Percentiles rank a stretch among this genome's conserved stretches.
phyloP scores from a whole-genome alignment of 2,113 vertebrate species.

The Antechinus flavipes region DNA sequence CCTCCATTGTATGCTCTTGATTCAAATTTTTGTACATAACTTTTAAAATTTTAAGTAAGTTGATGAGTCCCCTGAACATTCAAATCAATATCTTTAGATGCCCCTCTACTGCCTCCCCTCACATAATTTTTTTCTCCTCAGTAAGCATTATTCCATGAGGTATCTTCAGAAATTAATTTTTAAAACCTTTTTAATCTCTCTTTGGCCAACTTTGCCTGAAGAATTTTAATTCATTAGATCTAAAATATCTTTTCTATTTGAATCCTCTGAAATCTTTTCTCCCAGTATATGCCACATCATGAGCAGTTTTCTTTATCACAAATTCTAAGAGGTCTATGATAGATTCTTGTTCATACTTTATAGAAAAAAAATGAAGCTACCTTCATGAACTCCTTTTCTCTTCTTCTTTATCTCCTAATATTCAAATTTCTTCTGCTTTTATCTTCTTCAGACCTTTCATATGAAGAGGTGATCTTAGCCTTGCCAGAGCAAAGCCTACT shows the following conservation, averaged over 20 bases:
- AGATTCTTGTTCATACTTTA: not conserved
- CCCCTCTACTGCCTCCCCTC: fast-evolving
- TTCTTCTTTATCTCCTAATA: not conserved
- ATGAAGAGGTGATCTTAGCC: not conserved
- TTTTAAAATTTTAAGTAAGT: not conserved
- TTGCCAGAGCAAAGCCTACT: not conserved
- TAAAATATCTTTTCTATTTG: not conserved
- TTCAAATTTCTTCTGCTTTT: not conserved
- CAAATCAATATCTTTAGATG: not conserved
- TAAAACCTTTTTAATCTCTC: not conserved
- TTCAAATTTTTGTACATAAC: not conserved
- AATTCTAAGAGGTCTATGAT: not conserved
- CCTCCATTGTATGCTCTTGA: not conserved
- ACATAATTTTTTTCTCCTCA: not conserved
- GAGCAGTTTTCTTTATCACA: not conserved
- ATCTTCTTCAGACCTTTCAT: not conserved
- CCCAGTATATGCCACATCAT: not conserved
- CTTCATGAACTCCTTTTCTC: not conserved
- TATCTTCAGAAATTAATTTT: not conserved
- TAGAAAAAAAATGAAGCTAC: not conserved
- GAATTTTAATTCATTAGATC: not conserved
- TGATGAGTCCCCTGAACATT: not conserved
- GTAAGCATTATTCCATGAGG: not conserved
- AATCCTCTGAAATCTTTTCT: not conserved
- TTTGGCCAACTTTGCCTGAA: not conserved